Evolutionary conservation across 2,888 invertebrate species (phyloP).

Genomic region (Pedicia rivosa): DNA sequence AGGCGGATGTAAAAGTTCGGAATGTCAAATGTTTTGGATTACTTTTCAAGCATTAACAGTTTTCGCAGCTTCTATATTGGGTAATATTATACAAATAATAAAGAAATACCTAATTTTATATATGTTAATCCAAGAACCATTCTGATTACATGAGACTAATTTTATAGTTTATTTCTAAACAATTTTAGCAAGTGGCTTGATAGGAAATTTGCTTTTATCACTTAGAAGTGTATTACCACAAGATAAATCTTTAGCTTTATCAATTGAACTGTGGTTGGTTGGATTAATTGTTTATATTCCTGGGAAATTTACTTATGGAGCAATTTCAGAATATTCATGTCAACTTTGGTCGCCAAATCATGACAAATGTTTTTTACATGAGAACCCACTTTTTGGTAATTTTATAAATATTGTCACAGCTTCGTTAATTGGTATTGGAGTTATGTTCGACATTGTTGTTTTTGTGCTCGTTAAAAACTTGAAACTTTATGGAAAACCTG

Average conservation of each 20-base stretch:
- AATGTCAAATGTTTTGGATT: conserved; percentile 35
- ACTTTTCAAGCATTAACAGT: conserved; percentile 32
- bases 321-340: conserved; percentile 33
- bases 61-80: conserved; percentile 27
- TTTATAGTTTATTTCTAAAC: no score
- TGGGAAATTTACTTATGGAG: conserved; percentile 43
- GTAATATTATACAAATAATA: no score
- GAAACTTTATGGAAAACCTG: no score
- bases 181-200: no score
- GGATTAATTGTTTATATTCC: conserved; percentile 42
- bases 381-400: conserved; percentile 31
- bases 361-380: conserved; percentile 31
- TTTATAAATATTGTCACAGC: conserved; percentile 33
- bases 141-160: no score
- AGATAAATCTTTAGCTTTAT: conserved; percentile 45
- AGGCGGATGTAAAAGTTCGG: conserved; percentile 36
- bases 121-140: no score
- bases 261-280: conserved; percentile 36
- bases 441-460: conserved; percentile 32
- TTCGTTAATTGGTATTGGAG: conserved; percentile 27
- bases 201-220: conserved; percentile 37
- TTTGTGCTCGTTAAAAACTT: no score
- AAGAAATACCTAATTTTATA: no score
- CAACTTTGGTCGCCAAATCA: conserved; percentile 31
- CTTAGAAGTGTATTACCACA: conserved; percentile 38